Evolutionary conservation across 35 echinoderm and acorn worm species (phyloP).

Genomic region (Anneissia japonica): DNA sequence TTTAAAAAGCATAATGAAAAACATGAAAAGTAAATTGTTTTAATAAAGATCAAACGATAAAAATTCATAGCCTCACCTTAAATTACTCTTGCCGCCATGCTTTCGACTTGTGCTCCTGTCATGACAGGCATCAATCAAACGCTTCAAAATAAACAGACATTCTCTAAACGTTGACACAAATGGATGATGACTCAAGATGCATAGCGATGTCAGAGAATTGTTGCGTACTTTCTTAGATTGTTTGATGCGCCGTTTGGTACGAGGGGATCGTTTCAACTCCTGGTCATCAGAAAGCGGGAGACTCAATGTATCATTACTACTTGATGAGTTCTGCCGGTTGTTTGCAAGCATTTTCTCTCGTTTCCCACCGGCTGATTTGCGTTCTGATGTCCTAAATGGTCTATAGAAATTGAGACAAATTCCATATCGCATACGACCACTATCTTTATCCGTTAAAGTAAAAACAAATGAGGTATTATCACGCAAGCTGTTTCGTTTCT

Average conservation of each 20-base stretch:
- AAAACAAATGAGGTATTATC: conserved; percentile 95
- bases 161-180: conserved; percentile 94
- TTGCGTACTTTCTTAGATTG: conserved; percentile 84
- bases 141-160: conserved; percentile 91
- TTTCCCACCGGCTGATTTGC: conserved; percentile 40
- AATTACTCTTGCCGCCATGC: conserved; percentile 74
- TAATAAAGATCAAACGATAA: background rate
- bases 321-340: conserved; percentile 67
- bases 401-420: conserved; percentile 96
- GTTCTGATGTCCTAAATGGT: conserved; percentile 72
- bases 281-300: conserved; percentile 37
- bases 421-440: conserved; percentile 67
- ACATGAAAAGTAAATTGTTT: too few relatives aligned
- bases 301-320: conserved; percentile 80
- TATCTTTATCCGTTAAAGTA: conserved; percentile 90
- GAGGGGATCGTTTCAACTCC: conserved; percentile 52
- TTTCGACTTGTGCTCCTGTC: conserved; percentile 85
- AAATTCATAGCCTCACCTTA: conserved; percentile 46
- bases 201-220: conserved; percentile 84
- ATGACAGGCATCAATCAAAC: conserved; percentile 91
- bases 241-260: conserved; percentile 73
- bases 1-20: too few relatives aligned
- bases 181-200: conserved; percentile 91
- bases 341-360: conserved; percentile 44
- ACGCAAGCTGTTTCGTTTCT: conserved; percentile 57